phyloP scores from a whole-genome alignment of 2,113 vertebrate genomes.

The Lamprotornis superbus region DNA sequence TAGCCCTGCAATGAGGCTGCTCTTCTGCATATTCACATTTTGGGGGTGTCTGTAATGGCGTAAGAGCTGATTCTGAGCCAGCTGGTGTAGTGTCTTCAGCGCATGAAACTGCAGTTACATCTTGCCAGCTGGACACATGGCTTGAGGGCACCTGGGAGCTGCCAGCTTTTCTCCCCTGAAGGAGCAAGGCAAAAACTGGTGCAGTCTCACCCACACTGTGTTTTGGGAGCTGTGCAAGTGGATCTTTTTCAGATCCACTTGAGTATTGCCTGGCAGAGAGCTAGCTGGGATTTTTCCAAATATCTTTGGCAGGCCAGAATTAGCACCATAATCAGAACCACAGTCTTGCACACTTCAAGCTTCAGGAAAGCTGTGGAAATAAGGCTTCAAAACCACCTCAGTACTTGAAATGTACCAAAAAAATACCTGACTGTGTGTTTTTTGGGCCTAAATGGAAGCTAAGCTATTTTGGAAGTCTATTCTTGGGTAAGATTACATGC shows the following conservation, averaged over 20 bases:
- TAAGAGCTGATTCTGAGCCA: background rate
- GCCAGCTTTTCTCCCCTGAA: background rate
- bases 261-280: background rate
- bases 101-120: background rate
- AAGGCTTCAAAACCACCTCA: background rate
- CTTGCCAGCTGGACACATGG: background rate
- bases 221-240: background rate
- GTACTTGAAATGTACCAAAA: background rate
- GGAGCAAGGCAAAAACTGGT: background rate
- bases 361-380: background rate
- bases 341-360: background rate
- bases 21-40: background rate
- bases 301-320: background rate
- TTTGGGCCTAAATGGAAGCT: background rate
- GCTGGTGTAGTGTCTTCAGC: background rate
- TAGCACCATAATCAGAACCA: background rate
- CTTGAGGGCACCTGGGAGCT: background rate
- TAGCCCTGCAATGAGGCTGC: background rate
- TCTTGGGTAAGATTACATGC: background rate
- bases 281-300: background rate
- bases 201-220: background rate
- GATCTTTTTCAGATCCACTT: background rate
- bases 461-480: background rate
- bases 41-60: background rate
- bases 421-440: background rate